phyloP scores from a whole-genome alignment of 30 jellyfish, hydroid and myxozoan species.

The Pseudorhiza aurosa region DNA sequence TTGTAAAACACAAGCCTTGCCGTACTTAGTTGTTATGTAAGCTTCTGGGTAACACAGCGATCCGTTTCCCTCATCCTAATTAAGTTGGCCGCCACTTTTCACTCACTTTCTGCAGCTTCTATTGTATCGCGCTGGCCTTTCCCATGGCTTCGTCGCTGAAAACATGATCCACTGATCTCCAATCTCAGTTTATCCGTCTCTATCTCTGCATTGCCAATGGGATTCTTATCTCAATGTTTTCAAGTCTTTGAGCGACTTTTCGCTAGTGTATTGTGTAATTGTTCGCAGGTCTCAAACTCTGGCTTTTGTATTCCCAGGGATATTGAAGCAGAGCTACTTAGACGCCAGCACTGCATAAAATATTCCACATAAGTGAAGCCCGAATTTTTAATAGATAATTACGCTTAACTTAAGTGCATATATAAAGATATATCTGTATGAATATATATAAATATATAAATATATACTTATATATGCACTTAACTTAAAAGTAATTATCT shows the following conservation, averaged over 20 bases:
- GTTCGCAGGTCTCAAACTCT: too few species aligned
- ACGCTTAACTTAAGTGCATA: too few species aligned
- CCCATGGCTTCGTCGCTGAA: conserved; percentile 9
- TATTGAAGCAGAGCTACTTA: too few species aligned
- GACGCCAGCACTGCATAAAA: too few species aligned
- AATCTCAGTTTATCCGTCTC: conserved; percentile 6
- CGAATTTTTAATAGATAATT: too few species aligned
- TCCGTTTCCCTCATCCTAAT: conserved; percentile 59
- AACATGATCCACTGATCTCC: conserved; percentile 2
- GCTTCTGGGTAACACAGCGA: conserved; percentile 60
- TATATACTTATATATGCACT: too few species aligned
- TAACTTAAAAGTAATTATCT: too few species aligned
- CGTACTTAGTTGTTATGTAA: conserved; percentile 35
- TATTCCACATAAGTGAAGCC: too few species aligned
- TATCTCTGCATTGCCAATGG: neutral
- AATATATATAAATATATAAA: too few species aligned
- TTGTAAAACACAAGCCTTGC: conserved; percentile 38
- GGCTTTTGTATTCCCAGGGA: too few species aligned
- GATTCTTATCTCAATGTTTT: neutral
- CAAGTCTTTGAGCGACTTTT: neutral
- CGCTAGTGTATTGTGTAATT: too few species aligned
- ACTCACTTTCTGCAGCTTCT: conserved; percentile 13
- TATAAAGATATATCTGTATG: too few species aligned
- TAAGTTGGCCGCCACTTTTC: conserved; percentile 68
- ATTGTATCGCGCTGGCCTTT: conserved; percentile 25